Evolutionary conservation across 2,113 vertebrate genomes (phyloP).

Genomic region (Sorex araneus): DNA sequence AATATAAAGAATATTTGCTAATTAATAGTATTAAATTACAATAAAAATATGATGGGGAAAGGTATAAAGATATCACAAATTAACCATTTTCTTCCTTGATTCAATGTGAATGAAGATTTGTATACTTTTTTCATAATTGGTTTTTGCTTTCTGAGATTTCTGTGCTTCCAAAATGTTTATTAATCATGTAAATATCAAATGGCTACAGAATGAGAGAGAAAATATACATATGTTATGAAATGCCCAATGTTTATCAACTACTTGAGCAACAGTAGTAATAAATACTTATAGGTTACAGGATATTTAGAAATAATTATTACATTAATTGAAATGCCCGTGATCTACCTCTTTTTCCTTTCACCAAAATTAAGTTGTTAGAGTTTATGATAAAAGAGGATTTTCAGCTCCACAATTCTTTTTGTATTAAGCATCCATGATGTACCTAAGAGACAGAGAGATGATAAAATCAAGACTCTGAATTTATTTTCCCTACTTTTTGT

Average conservation of each 20-base stretch:
- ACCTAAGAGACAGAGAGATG: neutral
- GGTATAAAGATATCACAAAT: neutral
- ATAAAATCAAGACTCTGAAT: neutral
- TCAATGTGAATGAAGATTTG: no score
- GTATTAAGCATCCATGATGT: neutral
- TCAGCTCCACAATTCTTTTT: slow-evolving; percentile 7
- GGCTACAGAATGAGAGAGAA: slow-evolving; percentile 56
- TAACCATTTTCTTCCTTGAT: slow-evolving; percentile 25
- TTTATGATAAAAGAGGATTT: slow-evolving; percentile 17
- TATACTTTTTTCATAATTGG: neutral
- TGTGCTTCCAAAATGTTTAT: slow-evolving; percentile 14
- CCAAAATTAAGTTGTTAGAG: neutral
- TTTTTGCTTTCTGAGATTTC: slow-evolving; percentile 36
- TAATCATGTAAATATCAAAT: neutral
- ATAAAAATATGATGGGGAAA: neutral
- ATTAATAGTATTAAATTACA: neutral
- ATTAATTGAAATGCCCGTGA: neutral
- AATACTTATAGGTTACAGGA: no score
- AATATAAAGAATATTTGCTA: no score
- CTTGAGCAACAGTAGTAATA: slow-evolving; percentile 36
- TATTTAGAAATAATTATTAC: slow-evolving; percentile 16
- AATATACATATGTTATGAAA: neutral
- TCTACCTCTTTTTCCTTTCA: neutral
- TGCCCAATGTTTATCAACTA: neutral
- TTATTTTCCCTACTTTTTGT: slow-evolving; percentile 1